These are phyloP conservation scores for Jordanella pulchra DNA, from an alignment of 2,797 vertebrate species.

Conservation along the genomic window DNA sequence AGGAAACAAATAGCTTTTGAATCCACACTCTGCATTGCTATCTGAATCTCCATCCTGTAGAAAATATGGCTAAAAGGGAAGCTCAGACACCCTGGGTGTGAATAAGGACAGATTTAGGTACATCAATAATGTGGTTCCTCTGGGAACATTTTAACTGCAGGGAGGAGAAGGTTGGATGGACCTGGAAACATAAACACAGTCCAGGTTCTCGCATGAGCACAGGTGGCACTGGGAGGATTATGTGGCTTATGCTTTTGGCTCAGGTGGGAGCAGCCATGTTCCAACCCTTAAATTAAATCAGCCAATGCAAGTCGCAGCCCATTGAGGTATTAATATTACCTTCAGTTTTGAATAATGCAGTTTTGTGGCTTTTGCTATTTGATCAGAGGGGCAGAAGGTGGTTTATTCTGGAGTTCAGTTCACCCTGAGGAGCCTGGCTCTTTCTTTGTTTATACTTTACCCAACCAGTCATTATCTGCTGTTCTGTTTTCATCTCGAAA, in stretches of 20 bases:
- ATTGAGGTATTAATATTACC: slow-evolving; percentile 47
- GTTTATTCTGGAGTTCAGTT: slow-evolving; percentile 3
- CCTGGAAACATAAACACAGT: slow-evolving; percentile 44
- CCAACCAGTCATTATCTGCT: not conserved
- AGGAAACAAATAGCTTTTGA: slow-evolving; percentile 20
- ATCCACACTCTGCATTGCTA: slow-evolving; percentile 5
- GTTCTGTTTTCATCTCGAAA: not conserved
- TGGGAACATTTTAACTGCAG: slow-evolving; percentile 28
- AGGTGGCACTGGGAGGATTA: slow-evolving; percentile 49
- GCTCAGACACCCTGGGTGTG: slow-evolving; percentile 1
- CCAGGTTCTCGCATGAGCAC: slow-evolving; percentile 28
- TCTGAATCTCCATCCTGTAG: slow-evolving; percentile 10
- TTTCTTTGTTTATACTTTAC: not conserved
- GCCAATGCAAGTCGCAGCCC: slow-evolving; percentile 28
- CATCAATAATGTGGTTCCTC: slow-evolving; percentile 41
- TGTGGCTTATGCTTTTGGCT: slow-evolving; percentile 29
- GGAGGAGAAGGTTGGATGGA: slow-evolving; percentile 31
- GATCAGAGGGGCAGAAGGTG: slow-evolving; percentile 16
- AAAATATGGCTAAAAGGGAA: not conserved
- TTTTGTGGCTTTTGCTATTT: slow-evolving; percentile 3
- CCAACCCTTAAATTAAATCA: slow-evolving; percentile 52
- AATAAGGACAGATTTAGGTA: slow-evolving; percentile 11
- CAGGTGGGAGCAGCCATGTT: slow-evolving; percentile 44
- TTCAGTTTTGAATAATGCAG: slow-evolving; percentile 56
- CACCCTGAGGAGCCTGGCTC: not conserved